phyloP scores from a whole-genome alignment of 2,888 invertebrate species.

The Julus scandinavius region DNA sequence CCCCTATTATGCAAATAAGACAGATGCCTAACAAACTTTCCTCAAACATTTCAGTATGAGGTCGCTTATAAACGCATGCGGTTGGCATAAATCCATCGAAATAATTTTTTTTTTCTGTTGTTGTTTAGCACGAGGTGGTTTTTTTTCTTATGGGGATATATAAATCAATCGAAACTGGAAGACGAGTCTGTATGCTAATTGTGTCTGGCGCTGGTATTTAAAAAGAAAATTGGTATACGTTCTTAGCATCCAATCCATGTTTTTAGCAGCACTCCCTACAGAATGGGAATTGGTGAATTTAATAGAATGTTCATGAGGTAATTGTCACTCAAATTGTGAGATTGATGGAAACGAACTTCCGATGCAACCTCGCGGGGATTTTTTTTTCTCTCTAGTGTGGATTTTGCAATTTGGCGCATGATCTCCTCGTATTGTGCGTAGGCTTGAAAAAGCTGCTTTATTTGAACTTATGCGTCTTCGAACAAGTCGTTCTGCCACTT shows the following conservation, averaged over 20 bases:
- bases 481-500: background rate
- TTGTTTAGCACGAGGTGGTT: background rate
- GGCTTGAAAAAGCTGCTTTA: slow-evolving; percentile 21
- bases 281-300: slow-evolving; percentile 30
- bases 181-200: background rate
- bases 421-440: background rate
- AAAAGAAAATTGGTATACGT: background rate
- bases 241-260: background rate
- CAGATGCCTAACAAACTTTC: background rate
- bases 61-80: background rate
- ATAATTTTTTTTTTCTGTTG: slow-evolving; percentile 18
- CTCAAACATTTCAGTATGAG: background rate
- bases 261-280: background rate
- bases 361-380: background rate
- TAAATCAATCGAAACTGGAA: slow-evolving; percentile 6
- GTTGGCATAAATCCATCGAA: background rate
- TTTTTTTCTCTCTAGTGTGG: background rate
- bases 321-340: slow-evolving; percentile 8
- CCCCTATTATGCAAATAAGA: background rate
- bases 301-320: background rate
- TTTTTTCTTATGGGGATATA: background rate
- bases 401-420: background rate
- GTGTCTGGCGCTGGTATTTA: slow-evolving; percentile 15
- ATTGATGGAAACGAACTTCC: slow-evolving; percentile 14
- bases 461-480: background rate